Evolutionary conservation across 2,113 vertebrate genomes (phyloP).

Genomic region (Eira barbara): DNA sequence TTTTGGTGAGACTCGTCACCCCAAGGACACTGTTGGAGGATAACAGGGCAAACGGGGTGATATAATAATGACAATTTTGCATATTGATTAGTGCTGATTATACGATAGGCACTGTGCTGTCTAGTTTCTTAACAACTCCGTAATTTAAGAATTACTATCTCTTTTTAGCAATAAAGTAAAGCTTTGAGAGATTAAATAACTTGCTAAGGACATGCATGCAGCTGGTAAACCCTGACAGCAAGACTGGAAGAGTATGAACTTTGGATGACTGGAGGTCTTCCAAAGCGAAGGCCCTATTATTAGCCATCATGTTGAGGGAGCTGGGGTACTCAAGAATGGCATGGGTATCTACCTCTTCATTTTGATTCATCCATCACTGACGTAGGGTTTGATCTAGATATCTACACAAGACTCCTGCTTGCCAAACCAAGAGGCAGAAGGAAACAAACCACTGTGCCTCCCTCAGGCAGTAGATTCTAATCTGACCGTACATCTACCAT

Average conservation of each 20-base stretch:
- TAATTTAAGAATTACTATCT: not conserved
- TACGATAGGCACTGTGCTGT: not conserved
- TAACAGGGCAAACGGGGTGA: not conserved
- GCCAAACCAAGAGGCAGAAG: not conserved
- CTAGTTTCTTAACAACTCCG: not conserved
- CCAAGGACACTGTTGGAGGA: not conserved
- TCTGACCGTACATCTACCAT: not conserved
- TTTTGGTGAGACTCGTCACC: not conserved
- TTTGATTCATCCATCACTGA: not conserved
- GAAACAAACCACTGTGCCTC: not conserved
- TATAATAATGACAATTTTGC: not conserved
- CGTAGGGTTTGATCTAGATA: not conserved
- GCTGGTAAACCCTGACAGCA: not conserved
- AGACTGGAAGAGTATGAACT: not conserved
- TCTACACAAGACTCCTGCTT: not conserved
- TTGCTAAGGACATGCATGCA: not conserved
- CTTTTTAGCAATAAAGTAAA: not conserved
- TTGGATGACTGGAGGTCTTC: not conserved
- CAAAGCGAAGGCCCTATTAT: not conserved
- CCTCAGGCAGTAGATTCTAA: not conserved
- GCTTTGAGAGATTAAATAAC: not conserved
- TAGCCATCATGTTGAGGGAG: not conserved
- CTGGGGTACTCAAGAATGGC: not conserved
- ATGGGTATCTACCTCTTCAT: not conserved
- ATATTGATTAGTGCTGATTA: not conserved